Percentiles rank a stretch among this genome's conserved stretches.
These are phyloP conservation scores for Sapajus apella DNA, from an alignment of 2,113 vertebrate genomes.

Conservation along the genomic window DNA sequence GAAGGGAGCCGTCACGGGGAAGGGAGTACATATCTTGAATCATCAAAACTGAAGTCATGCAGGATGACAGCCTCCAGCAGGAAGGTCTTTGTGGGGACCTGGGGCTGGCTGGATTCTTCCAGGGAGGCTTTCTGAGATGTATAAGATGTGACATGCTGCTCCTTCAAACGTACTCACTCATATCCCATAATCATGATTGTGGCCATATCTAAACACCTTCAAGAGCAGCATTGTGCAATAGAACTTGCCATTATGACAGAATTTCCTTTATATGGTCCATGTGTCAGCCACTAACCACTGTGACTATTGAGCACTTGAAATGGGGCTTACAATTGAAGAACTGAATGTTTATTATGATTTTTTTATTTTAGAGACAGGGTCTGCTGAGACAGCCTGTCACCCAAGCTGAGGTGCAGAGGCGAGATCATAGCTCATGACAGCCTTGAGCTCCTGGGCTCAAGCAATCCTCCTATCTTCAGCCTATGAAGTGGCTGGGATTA, in stretches of 20 bases:
- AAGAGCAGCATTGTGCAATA: rapidly evolving
- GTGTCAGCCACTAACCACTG: not conserved
- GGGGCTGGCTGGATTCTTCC: not conserved
- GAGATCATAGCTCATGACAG: too few species aligned
- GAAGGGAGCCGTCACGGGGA: rapidly evolving
- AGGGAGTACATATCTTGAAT: not conserved
- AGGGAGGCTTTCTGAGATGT: not conserved
- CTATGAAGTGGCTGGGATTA: too few species aligned
- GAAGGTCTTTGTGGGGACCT: not conserved
- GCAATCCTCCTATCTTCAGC: too few species aligned
- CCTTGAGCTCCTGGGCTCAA: too few species aligned
- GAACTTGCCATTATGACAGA: too few species aligned
- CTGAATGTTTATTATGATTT: not conserved
- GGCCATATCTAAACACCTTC: not conserved
- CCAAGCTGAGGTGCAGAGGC: too few species aligned
- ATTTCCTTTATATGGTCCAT: not conserved
- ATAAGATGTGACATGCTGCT: rapidly evolving
- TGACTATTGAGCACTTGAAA: not conserved
- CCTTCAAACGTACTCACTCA: not conserved
- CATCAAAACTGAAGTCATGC: not conserved
- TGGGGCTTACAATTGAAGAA: not conserved
- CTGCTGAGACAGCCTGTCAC: too few species aligned
- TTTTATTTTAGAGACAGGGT: not conserved
- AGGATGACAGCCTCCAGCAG: not conserved
- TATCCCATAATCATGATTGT: not conserved